Percentiles rank a stretch among this genome's conserved stretches.
Conservation (phyloP, 2,113 vertebrate genomes). For the Muntiacus reevesi region DNA sequence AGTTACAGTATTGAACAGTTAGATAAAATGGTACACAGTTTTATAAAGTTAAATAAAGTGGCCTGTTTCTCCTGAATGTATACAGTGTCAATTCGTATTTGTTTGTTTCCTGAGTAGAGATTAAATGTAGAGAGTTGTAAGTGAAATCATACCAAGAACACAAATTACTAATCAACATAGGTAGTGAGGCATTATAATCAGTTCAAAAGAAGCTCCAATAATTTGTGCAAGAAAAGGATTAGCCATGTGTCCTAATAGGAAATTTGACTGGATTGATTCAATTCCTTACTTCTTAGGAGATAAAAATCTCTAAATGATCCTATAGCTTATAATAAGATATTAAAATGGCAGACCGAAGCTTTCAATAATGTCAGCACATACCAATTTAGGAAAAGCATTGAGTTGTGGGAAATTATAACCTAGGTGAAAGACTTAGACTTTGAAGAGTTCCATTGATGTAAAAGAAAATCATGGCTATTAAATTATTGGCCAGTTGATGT, state of each 20-base stretch:
- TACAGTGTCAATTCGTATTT: neutral
- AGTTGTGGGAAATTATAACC: neutral
- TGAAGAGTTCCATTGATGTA: neutral
- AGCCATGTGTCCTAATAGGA: neutral
- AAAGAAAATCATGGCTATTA: neutral
- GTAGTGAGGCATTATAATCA: neutral
- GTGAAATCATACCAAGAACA: neutral
- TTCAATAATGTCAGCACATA: neutral
- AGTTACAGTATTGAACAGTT: neutral
- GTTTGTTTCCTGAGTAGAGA: conserved; percentile 3
- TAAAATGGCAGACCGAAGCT: neutral
- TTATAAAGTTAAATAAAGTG: neutral
- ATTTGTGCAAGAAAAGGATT: conserved; percentile 31
- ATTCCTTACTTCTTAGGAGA: conserved; percentile 41
- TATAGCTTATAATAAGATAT: conserved; percentile 13
- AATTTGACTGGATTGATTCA: conserved; percentile 7
- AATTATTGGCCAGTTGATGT: neutral
- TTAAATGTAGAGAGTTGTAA: neutral
- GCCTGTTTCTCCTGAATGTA: neutral
- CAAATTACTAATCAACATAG: neutral
- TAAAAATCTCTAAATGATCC: neutral
- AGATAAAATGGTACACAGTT: neutral
- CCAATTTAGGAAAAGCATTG: neutral
- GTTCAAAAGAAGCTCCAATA: neutral
- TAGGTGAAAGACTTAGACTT: conserved; percentile 9